Percentiles rank a stretch among this genome's conserved stretches.
Evolutionary conservation across 1,140 invertebrate species (phyloP).

Genomic region (Drosophila grimshawi): DNA sequence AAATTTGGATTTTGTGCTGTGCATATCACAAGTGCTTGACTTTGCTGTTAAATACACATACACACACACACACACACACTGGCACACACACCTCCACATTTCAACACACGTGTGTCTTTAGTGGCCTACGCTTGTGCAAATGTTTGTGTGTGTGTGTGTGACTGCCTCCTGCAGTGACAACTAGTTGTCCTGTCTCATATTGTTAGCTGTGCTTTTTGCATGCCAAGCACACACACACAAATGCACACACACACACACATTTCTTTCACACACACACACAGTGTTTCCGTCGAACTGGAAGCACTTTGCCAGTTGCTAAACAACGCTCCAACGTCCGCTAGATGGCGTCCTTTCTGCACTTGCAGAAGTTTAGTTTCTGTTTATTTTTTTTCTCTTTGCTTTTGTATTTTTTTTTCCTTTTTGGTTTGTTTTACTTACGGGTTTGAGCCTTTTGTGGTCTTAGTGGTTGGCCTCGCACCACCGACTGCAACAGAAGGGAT

Average conservation of each 20-base stretch:
- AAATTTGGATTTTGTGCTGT: slow-evolving; percentile 80
- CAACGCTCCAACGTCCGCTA: slow-evolving; percentile 32
- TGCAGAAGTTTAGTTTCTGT: slow-evolving; percentile 36
- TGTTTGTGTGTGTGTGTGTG: slow-evolving; percentile 43
- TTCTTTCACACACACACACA: slow-evolving; percentile 22
- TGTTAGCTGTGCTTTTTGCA: slow-evolving; percentile 42
- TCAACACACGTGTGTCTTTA: slow-evolving; percentile 45
- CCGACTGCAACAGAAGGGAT: slow-evolving; percentile 23
- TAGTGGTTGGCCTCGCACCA: slow-evolving; percentile 50
- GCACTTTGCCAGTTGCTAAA: slow-evolving; percentile 29
- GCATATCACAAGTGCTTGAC: slow-evolving; percentile 74
- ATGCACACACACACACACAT: slow-evolving; percentile 20
- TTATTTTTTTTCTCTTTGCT: slow-evolving; percentile 34
- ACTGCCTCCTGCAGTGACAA: slow-evolving; percentile 1
- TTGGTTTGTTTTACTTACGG: slow-evolving; percentile 69
- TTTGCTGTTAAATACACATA: slow-evolving; percentile 71
- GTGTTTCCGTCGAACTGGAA: slow-evolving; percentile 11
- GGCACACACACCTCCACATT: slow-evolving; percentile 8
- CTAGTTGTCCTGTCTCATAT: slow-evolving; percentile 1
- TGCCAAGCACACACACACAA: slow-evolving; percentile 23
- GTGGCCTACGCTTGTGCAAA: slow-evolving; percentile 37
- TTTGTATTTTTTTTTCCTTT: slow-evolving; percentile 32
- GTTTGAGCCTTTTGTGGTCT: slow-evolving; percentile 72
- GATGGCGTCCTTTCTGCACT: slow-evolving; percentile 23
- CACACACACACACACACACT: slow-evolving; percentile 33